Conservation (phyloP, 2,797 vertebrate species). For the Ceyx erithaca region DNA sequence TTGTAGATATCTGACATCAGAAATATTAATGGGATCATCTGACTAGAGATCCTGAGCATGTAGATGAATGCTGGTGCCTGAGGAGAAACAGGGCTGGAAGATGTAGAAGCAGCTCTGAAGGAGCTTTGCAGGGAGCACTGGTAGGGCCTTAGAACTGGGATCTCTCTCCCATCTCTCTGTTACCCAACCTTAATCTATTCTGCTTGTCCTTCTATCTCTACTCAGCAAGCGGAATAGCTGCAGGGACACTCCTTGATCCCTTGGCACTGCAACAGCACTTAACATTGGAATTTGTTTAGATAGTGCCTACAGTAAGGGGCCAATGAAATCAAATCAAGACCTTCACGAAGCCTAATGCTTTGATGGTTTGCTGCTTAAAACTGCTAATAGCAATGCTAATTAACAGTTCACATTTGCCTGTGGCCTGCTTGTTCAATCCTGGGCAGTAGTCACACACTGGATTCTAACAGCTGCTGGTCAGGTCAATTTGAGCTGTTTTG, state of each 20-base stretch:
- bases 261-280: background rate
- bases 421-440: background rate
- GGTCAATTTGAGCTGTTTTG: background rate
- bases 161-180: background rate
- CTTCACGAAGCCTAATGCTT: background rate
- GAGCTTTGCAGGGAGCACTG: background rate
- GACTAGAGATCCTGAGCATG: background rate
- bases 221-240: background rate
- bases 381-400: background rate
- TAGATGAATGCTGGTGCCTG: background rate
- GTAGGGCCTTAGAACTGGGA: background rate
- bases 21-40: background rate
- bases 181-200: background rate
- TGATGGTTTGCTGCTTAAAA: background rate
- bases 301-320: no score
- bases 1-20: background rate
- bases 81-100: background rate
- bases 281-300: background rate
- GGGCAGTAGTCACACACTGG: background rate
- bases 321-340: background rate
- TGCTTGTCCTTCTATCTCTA: background rate
- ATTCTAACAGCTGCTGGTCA: background rate
- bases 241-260: background rate
- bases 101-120: background rate
- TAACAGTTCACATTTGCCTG: background rate